Conservation (phyloP, 2,113 vertebrate genomes). For the Paracanthobrama guichenoti region DNA sequence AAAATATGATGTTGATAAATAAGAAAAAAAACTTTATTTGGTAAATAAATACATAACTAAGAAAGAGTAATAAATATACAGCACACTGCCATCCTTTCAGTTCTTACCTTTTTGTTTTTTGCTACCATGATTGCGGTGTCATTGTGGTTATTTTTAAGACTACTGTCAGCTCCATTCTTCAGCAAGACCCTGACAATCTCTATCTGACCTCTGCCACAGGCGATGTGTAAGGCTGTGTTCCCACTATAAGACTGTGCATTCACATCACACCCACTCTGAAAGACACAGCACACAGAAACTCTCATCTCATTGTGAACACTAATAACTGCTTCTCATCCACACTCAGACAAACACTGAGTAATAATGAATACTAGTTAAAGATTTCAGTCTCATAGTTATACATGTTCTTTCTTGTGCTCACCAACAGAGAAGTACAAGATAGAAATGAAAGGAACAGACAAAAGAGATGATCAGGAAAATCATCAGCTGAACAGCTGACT, state of each 20-base stretch:
- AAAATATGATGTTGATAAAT: background rate
- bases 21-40: background rate
- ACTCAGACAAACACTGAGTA: background rate
- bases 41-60: background rate
- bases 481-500: background rate
- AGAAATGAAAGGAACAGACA: conserved; percentile 10
- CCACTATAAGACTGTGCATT: conserved; percentile 87
- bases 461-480: background rate
- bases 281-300: conserved; percentile 4
- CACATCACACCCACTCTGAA: conserved; percentile 83
- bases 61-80: background rate
- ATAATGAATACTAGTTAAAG: background rate
- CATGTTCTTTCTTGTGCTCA: background rate
- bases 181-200: conserved; percentile 81
- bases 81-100: background rate
- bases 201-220: conserved; percentile 83
- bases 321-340: background rate
- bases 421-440: background rate
- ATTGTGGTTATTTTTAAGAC: conserved; percentile 90
- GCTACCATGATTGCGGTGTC: conserved; percentile 89
- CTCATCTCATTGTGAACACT: background rate
- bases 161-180: conserved; percentile 84
- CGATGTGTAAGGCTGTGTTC: conserved; percentile 85
- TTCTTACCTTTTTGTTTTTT: conserved; percentile 82
- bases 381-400: background rate